Evolutionary conservation across 2,888 invertebrate genomes (phyloP), one percentile per base, ranked within the genome.

Genomic region (Eilema griseolum): DNA sequence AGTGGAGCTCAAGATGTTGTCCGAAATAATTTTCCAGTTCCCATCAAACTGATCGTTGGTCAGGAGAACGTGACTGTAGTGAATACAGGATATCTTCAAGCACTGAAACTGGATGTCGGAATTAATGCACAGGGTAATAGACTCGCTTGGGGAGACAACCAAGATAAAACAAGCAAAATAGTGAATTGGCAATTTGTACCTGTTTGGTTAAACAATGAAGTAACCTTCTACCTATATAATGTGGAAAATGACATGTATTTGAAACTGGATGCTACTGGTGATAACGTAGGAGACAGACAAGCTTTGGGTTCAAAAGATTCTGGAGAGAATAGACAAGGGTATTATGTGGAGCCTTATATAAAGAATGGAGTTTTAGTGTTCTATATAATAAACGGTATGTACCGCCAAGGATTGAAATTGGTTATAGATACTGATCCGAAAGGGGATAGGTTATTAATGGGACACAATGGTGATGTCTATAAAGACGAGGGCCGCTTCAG

Each of bases 161-260:
- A 61, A 7, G 84, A 85, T 23, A 77, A 76, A 61, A 76, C 75
- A 5, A 81, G 77, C 20, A 71, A 41, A 11, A 76, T 71, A 69
- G 78, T 87, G 0, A 76, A 71, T 41, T 90, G 90, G 90, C 81
- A 79, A 57, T 41, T 89, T 1, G 65, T 74, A 10, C 83, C 90
- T 0, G 31, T 80, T 12, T 83, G 82, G 82, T 75, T 78, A 3
- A 74, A 83, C 37, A 73, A 83, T 60, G 72, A 74, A 14, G 73
- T 88, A 1, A 66, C 69, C 1, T 89, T 88, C 61, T 85, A 85
- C 76, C 67, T 90, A 26, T 68, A 74, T 23, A 87, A 87, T 59
- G 64, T 79, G 0, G 77, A 85, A 5, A 64, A 64, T 28, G 72
- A 77, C 7, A 81, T 85, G 80, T 86, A 76, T 69, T 76, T 90